These are phyloP conservation scores for Paralichthys olivaceus DNA, from an alignment of 2,113 vertebrate genomes.

Conservation along the genomic window DNA sequence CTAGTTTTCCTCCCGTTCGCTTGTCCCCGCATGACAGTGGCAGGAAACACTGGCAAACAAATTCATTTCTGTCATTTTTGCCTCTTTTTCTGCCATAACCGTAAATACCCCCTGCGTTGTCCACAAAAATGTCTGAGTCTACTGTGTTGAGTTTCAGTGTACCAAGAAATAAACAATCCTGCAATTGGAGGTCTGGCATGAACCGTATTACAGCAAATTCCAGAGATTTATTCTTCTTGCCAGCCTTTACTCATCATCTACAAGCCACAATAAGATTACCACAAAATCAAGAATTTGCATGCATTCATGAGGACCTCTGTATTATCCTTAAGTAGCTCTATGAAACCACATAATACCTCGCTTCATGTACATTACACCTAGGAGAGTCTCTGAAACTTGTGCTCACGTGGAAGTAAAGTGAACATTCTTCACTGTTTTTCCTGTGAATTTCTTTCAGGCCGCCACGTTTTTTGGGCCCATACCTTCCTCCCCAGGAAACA, in stretches of 20 bases:
- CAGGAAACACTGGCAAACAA: slow-evolving; percentile 44
- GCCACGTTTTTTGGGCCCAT: slow-evolving; percentile 50
- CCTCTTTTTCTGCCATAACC: slow-evolving; percentile 41
- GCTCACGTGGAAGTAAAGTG: slow-evolving; percentile 25
- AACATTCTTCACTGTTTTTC: slow-evolving; percentile 54
- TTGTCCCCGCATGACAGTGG: slow-evolving; percentile 47
- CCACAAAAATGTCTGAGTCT: slow-evolving; percentile 71
- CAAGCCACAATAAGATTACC: slow-evolving; percentile 58
- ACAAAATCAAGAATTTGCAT: slow-evolving; percentile 62
- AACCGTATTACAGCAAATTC: slow-evolving; percentile 57
- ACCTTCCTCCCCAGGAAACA: slow-evolving; percentile 58
- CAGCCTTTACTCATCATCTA: slow-evolving; percentile 67
- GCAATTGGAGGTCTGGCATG: slow-evolving; percentile 66
- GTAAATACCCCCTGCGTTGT: slow-evolving; percentile 52
- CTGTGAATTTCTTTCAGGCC: slow-evolving; percentile 50
- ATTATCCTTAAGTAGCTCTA: slow-evolving; percentile 36
- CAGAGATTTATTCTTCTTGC: slow-evolving; percentile 45
- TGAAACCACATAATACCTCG: slow-evolving; percentile 39
- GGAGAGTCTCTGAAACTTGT: slow-evolving; percentile 23
- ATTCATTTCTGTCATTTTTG: slow-evolving; percentile 38
- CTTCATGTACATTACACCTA: slow-evolving; percentile 29
- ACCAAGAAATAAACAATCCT: slow-evolving; percentile 67
- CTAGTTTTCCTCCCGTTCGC: slow-evolving; percentile 21
- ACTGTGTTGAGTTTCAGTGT: slow-evolving; percentile 63
- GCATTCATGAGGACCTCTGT: slow-evolving; percentile 40